phyloP scores from a whole-genome alignment of 2,113 vertebrate species.

The Todiramphus saurophagus region DNA sequence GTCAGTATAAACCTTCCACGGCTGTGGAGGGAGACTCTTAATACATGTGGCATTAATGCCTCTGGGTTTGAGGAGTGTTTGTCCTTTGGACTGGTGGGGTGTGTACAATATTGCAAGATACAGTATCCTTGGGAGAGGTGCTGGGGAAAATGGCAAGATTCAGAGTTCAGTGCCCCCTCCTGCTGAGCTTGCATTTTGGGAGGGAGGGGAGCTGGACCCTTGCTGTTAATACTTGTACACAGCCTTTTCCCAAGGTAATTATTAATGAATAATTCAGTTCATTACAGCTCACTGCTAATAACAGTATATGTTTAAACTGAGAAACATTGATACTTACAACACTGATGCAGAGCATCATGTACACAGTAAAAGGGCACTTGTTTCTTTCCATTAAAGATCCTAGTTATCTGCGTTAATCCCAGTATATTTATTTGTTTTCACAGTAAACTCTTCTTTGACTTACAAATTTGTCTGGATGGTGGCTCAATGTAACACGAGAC shows the following conservation, averaged over 20 bases:
- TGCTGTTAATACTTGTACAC: neutral
- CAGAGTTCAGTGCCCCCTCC: neutral
- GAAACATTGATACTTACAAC: neutral
- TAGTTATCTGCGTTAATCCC: neutral
- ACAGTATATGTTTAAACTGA: neutral
- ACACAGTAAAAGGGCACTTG: neutral
- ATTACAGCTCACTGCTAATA: conserved; percentile 19
- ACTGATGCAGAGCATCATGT: neutral
- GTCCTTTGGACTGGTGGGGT: neutral
- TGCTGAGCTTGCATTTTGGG: neutral
- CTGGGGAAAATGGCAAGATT: neutral
- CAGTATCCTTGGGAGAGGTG: neutral
- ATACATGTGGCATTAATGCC: neutral
- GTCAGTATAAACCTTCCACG: neutral
- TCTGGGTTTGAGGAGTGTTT: neutral
- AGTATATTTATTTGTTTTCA: neutral
- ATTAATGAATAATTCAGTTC: conserved; percentile 31
- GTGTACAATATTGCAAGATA: neutral
- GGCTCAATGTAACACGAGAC: neutral
- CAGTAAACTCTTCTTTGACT: neutral
- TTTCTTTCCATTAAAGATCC: conserved; percentile 24
- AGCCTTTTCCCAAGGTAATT: neutral
- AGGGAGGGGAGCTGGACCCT: neutral
- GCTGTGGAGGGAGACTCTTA: neutral
- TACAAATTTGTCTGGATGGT: neutral